Evolutionary conservation across 2,888 invertebrate genomes (phyloP), one percentile per base, ranked within the genome.

Genomic region (Priocnemis perturbator): DNA sequence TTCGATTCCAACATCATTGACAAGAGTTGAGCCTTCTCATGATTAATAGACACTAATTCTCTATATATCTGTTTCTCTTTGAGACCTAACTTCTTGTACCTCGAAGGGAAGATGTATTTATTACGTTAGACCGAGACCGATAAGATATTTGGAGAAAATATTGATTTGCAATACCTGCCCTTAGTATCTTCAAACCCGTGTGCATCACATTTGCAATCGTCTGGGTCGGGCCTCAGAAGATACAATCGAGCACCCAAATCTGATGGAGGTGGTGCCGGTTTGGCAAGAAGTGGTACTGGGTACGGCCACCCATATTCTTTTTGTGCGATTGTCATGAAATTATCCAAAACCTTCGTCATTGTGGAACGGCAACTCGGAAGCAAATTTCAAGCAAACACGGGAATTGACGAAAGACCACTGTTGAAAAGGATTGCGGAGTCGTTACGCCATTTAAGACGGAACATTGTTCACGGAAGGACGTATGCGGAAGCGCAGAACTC

Each of bases 151-250:
- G n/a, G n/a, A n/a, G n/a, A n/a, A n/a, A n/a, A 26, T 26, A 26
- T 26, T 26, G n/a, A 26, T 26, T 3, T 5, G 37, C 11, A 1
- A 37, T 62, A 83, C 85, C 92, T 91, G 70, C 91, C 92, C 68
- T 92, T 90, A 61, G 91, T 88, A 0, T 91, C 92, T 0, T 91
- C 91, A 81, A 93, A 93, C 0, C 91, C 90, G 80, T 93, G 93
- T 0, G 90, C 90, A 73, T 93, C 92, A 87, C 93, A 93, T 83
- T 92, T 92, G 79, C 93, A 93, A 81, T 92, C 92, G 0, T 92
- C 92, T 0, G 92, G 92, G 1, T 92, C 91, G 0, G 92, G 89
- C 11, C 91, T 90, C 0, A 90, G 91, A n/a, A 90, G 87, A 71
- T 89, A 90, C 64, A 90, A 89, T 30, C 89, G 85, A 1, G 89